Base-by-base conservation (phyloP, 2,113 vertebrate species). In the Salvator merianae region DNA sequence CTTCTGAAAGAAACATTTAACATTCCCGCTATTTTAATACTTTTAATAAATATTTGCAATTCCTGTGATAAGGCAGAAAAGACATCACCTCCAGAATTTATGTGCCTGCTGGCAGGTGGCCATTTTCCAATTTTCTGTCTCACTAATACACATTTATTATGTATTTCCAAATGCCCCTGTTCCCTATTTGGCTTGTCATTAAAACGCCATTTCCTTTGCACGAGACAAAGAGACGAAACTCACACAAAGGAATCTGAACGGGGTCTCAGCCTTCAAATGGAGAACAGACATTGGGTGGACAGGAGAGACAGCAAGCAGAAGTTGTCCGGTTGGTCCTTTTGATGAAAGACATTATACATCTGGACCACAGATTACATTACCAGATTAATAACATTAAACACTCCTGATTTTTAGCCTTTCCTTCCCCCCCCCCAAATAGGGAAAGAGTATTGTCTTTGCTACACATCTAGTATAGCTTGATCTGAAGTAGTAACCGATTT, bases 31-130 rank as follows among this genome's bases (percentile, higher is more conserved):
- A 95, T 95, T 96, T 96, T 95, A 96, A 96, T 96, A 94, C 92
- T 96, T 95, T 96, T 96, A 96, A 97, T 96, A 96, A 96, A 96
- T 96, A 96, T 96, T 97, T 97, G 94, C 93, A 95, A 93, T 95
- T 94, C 94, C 91, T 96, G 92, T 94, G 93, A 95, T 96, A 96
- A 96, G 81, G 87, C 91, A 94, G 93, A 95, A 95, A 96, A 95
- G 94, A 87, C 93, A 92, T 93, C 91, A 91, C 90, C 91, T 96
- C 92, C 90, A 90, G 93, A 96, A 96, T 96, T 95, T 95, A 96
- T 96, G 94, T 95, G 92, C 86, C 92, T 94, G 91, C 91, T 96
- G 95, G 95, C 95, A 95, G 93, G 93, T 94, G 92, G 94, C 93
- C 95, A 96, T 94, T 96, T 96, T 95, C 94, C 94, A 94, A 96